These are phyloP conservation scores for Denticeps clupeoides DNA, from an alignment of 2,797 vertebrate species.

Conservation along the genomic window DNA sequence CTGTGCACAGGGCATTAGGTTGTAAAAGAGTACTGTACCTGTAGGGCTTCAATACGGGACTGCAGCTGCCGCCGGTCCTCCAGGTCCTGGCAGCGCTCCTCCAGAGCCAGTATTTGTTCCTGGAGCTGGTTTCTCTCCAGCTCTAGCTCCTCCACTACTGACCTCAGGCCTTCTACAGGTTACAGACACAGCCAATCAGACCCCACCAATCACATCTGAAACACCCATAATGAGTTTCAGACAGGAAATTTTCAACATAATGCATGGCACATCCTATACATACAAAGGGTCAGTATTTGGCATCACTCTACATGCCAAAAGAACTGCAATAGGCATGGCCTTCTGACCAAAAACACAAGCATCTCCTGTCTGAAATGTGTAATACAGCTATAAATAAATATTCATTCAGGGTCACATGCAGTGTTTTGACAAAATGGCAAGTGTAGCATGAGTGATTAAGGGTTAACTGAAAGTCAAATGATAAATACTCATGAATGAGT, in stretches of 20 bases:
- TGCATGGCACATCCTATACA: neutral
- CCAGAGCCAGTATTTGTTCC: conserved; percentile 79
- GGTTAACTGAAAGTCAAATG: neutral
- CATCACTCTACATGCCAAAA: no score
- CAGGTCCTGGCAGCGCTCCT: conserved; percentile 75
- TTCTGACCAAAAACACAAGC: no score
- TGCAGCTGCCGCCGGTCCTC: conserved; percentile 80
- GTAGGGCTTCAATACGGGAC: conserved; percentile 72
- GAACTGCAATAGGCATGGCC: no score
- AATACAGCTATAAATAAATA: no score
- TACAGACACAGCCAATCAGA: neutral
- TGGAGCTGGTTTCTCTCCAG: conserved; percentile 84
- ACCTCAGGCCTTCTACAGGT: conserved; percentile 59
- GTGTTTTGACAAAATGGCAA: neutral
- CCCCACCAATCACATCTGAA: neutral
- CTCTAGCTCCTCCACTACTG: conserved; percentile 81
- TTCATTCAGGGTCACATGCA: no score
- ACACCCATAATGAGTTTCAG: neutral
- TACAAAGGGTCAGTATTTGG: no score
- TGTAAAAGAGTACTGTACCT: conserved; percentile 52
- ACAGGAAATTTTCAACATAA: no score
- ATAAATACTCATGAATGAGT: neutral
- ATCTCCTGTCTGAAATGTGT: neutral
- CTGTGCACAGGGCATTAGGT: no score
- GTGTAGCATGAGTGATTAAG: conserved; percentile 10